These are phyloP conservation scores for Microvelia longipes DNA, from an alignment of 1,140 invertebrate genomes.

Conservation along the genomic window DNA sequence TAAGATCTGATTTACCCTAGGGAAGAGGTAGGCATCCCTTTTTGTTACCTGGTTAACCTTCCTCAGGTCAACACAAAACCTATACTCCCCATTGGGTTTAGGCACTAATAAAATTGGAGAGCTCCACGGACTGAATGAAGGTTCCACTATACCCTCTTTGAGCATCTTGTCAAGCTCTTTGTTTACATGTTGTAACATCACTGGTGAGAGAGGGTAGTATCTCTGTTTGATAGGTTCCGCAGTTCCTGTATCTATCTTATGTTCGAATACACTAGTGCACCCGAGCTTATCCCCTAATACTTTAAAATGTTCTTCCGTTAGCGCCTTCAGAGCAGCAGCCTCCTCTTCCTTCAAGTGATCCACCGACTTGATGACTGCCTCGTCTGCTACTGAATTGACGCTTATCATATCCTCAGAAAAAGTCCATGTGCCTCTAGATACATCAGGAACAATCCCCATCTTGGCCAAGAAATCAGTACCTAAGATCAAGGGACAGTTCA, in stretches of 20 bases:
- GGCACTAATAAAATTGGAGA: constrained; percentile 23
- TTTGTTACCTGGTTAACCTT: no score
- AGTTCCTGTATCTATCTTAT: background rate
- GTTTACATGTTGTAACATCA: background rate
- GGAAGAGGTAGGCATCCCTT: background rate
- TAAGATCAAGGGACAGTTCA: background rate
- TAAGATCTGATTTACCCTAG: constrained; percentile 17
- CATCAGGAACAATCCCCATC: background rate
- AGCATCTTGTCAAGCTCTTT: constrained; percentile 15
- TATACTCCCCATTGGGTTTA: background rate
- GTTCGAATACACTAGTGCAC: background rate
- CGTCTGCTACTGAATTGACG: background rate
- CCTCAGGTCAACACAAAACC: background rate
- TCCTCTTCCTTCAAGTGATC: background rate
- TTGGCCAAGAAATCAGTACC: background rate
- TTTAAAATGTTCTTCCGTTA: background rate
- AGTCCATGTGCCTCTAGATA: background rate
- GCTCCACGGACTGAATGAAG: constrained; percentile 29
- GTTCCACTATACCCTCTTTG: constrained; percentile 24
- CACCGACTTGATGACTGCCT: background rate
- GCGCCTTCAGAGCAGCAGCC: background rate
- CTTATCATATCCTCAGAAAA: background rate
- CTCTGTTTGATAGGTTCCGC: background rate
- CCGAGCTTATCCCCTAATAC: background rate
- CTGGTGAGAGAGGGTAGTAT: background rate